Evolutionary conservation across 2,113 vertebrate genomes (phyloP), one percentile per base, ranked within the genome.

Genomic region (Marmota flaviventris): DNA sequence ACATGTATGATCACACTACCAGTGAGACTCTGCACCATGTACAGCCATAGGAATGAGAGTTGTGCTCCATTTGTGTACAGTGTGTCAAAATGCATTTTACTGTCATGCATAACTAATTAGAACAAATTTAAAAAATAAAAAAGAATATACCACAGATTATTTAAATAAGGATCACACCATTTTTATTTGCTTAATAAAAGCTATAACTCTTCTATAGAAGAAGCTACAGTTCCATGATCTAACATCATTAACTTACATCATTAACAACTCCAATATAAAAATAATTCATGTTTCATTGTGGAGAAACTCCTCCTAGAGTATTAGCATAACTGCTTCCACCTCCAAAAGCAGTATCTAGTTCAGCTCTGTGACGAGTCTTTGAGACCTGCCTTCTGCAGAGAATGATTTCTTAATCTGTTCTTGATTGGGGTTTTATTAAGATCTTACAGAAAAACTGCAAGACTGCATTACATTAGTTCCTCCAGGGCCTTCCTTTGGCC

Each of bases 391-490:
- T 48, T 29, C 61, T 48, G 37, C 73, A 61, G 29, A 83, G 39
- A 16, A 48, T 17, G 6, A 27, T 70, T 94, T 90, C 83, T 85
- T 39, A 18, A 45, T 53, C 32, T 53, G 14, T 32, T 85, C 29
- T 73, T 29, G 8, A n/a, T 32, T 22, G 39, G 73, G 16, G n/a
- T 39, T 56, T 93, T 75, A 83, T 85, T 72, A 96, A 91, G 70
- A 93, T 89, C 53, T 94, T 58, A 11, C 3, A 86, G 72, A 73
- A 91, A 89, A 96, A 81, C 85, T 83, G 77, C 18, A 90, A 96
- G 94, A 75, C 75, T 65, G 42, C 10, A 4, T 37, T 85, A 51
- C 5, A 45, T 70, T 61, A 37, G 5, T 91, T n/a, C 67, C 82
- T 91, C 58, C 45, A 63, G 73, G 53, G 45, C 45, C 69, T 82